These are phyloP conservation scores for Dicycla oo DNA, from an alignment of 2,888 invertebrate genomes.

Conservation along the genomic window DNA sequence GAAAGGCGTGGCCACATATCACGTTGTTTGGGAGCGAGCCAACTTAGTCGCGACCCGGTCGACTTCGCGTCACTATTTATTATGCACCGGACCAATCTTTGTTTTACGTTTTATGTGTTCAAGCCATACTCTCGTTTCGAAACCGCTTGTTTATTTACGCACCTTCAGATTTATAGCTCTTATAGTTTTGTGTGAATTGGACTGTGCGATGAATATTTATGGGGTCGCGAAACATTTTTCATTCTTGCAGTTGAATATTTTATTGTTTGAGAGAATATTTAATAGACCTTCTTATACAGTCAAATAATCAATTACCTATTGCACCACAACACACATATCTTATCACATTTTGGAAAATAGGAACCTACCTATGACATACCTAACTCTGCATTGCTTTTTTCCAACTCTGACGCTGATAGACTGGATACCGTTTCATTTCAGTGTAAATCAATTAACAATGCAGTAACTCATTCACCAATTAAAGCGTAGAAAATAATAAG, in stretches of 20 bases:
- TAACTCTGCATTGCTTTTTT: not conserved
- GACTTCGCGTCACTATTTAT: conserved; percentile 64
- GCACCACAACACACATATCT: too few species aligned
- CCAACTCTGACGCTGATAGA: not conserved
- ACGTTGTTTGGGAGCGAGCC: conserved; percentile 66
- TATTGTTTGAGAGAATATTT: conserved; percentile 39
- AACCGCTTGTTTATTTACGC: conserved; percentile 65
- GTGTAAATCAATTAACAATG: not conserved
- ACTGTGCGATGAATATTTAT: conserved; percentile 57
- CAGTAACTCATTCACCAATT: conserved; percentile 18
- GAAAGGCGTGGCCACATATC: conserved; percentile 63
- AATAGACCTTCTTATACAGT: not conserved
- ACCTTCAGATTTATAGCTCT: conserved; percentile 62
- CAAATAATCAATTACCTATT: conserved; percentile 23
- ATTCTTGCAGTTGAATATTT: conserved; percentile 29
- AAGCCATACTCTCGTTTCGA: conserved; percentile 59
- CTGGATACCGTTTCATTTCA: not conserved
- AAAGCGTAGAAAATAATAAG: not conserved
- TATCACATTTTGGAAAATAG: not conserved
- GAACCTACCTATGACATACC: not conserved
- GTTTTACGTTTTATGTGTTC: conserved; percentile 64
- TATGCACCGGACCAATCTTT: conserved; percentile 66
- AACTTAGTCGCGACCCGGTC: conserved; percentile 55
- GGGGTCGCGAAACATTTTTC: conserved; percentile 37
- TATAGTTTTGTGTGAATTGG: conserved; percentile 58